Conservation (phyloP, 2,113 vertebrate species). For the Anhinga rufa region DNA sequence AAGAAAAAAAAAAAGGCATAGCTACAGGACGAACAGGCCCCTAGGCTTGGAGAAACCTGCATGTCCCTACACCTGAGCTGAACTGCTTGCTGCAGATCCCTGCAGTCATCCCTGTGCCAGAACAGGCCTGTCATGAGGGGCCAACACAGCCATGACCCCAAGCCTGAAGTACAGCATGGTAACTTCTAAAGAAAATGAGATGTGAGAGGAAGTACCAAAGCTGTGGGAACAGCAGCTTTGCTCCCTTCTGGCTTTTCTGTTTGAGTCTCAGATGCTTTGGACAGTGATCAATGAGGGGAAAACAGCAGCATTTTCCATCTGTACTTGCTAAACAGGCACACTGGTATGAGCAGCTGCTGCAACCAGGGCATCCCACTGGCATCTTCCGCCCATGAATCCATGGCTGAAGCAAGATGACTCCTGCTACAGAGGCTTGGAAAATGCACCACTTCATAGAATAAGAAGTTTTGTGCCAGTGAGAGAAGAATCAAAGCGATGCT, state of each 20-base stretch:
- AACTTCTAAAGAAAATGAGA: not conserved
- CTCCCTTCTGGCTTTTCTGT: not conserved
- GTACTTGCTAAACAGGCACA: not conserved
- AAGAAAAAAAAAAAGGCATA: not conserved
- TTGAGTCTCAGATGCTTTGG: slow-evolving; percentile 6
- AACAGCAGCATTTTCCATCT: slow-evolving; percentile 1
- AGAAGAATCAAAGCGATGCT: not conserved
- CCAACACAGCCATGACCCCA: not conserved
- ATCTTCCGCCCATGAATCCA: not conserved
- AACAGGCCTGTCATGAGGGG: not conserved
- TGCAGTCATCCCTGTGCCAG: not conserved
- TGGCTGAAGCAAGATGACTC: not conserved
- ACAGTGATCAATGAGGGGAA: not conserved
- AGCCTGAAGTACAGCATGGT: not conserved
- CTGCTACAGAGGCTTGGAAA: not conserved
- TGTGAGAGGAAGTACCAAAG: not conserved
- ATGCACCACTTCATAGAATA: not conserved
- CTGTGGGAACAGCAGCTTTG: not conserved
- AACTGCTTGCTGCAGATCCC: not conserved
- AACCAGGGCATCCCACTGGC: not conserved
- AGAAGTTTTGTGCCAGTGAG: not conserved
- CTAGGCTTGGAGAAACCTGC: not conserved
- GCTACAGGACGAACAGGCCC: not conserved
- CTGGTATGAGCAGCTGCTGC: not conserved
- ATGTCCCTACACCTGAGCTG: not conserved